These are phyloP conservation scores for Bovichtus diacanthus DNA, from an alignment of 2,797 vertebrate species.

Conservation along the genomic window DNA sequence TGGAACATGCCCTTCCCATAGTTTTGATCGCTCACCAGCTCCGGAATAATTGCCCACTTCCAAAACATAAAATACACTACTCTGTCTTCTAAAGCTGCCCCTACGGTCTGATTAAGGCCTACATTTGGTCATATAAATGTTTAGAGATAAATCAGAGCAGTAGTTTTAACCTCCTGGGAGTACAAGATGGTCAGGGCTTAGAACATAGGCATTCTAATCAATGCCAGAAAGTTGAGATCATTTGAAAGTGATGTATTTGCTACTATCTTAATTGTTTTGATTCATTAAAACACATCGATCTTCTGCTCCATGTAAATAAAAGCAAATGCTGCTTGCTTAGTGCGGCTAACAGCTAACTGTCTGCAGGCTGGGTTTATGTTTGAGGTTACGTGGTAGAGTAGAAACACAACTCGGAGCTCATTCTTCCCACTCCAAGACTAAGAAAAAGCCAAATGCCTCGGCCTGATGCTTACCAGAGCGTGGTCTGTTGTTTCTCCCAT, in stretches of 20 bases:
- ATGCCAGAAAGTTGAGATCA: neutral
- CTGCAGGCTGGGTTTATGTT: constrained; percentile 40
- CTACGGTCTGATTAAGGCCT: constrained; percentile 8
- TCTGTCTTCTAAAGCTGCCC: neutral
- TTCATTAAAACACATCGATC: constrained; percentile 16
- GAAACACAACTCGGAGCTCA: constrained; percentile 65
- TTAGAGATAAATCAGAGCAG: constrained; percentile 8
- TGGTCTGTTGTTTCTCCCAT: constrained; percentile 71
- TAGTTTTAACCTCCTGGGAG: constrained; percentile 1
- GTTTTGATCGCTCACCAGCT: constrained; percentile 15
- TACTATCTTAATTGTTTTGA: constrained; percentile 15
- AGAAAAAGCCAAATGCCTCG: constrained; percentile 59
- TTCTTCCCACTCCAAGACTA: constrained; percentile 54
- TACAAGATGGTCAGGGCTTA: neutral
- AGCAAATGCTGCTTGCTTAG: constrained; percentile 9
- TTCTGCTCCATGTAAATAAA: constrained; percentile 18
- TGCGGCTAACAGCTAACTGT: constrained; percentile 11
- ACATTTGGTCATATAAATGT: constrained; percentile 8
- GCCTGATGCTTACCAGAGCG: constrained; percentile 76
- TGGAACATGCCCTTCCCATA: neutral
- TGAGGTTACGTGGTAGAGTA: constrained; percentile 59
- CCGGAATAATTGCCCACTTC: constrained; percentile 41
- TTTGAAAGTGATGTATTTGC: neutral
- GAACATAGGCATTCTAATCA: neutral
- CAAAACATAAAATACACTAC: neutral